A percentile compares a stretch with the other conserved stretches of the same genome.
Conservation (phyloP, 2,888 invertebrate species). For the Cerceris ruficornis region DNA sequence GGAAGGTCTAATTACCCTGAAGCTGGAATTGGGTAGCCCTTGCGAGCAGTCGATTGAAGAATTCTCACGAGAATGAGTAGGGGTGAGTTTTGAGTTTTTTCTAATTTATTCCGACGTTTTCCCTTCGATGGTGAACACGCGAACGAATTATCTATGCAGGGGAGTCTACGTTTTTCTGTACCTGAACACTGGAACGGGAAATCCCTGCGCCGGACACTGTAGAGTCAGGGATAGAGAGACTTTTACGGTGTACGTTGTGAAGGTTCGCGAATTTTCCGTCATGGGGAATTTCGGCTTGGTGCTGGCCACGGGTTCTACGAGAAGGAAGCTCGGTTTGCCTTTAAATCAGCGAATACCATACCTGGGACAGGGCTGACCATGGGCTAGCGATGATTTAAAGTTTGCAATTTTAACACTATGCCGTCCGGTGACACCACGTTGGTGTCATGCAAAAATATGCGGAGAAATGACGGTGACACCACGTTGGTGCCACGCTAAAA, state of each 20-base stretch:
- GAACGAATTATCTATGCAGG: background rate
- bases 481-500: no score
- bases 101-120: background rate
- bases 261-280: constrained; percentile 79
- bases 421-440: no score
- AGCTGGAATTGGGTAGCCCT: constrained; percentile 57
- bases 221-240: constrained; percentile 83
- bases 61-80: background rate
- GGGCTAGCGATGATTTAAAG: no score
- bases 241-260: constrained; percentile 71
- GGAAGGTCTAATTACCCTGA: constrained; percentile 9
- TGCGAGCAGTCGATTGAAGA: background rate
- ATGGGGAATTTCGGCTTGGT: constrained; percentile 79
- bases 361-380: constrained; percentile 40
- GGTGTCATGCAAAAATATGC: no score
- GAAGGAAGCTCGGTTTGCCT: constrained; percentile 18
- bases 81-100: background rate
- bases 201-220: constrained; percentile 90
- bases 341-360: background rate
- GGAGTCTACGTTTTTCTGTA: constrained; percentile 36
- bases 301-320: constrained; percentile 80
- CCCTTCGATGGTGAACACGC: background rate
- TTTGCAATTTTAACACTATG: no score
- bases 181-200: constrained; percentile 79
- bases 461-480: no score